Evolutionary conservation across 2,888 invertebrate genomes (phyloP), one percentile per base, ranked within the genome.

Genomic region (Heliothis peltigera): DNA sequence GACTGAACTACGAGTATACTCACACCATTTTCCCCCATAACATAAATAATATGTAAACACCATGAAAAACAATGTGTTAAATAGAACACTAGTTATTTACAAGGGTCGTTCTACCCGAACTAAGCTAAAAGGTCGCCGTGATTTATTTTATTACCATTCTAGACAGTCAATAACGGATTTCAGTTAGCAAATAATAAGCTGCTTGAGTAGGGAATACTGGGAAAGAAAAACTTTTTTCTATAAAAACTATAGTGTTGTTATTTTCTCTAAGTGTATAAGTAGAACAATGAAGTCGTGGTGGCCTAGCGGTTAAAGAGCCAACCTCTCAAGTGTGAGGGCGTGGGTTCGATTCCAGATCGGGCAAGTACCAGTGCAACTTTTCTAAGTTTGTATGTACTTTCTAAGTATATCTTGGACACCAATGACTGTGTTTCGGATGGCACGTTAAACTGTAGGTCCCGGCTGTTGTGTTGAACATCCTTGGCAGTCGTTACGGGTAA

Each of bases 81-180:
- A 39, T 7, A 49, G 39, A 39, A 32, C 48, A 28, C 46, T 35
- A 58, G 32, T 62, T 68, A 74, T 69, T 75, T 71, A 71, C 57
- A 56, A 46, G 48, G 53, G 53, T 62, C 56, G 75, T 68, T 61
- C 53, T 47, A 57, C 43, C 19, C 49, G 42, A 68, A 68, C 68
- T 68, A 61, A 43, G 49, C 75, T 74, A 61, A 71, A 57, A 69
- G 69, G 53, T 57, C 22, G 12, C 46, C 46, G 48, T 62, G 56
- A 75, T 46, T 57, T 71, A 71, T 68, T 43, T 57, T 19, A 43
- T 68, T 68, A 60, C 44, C 47, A 42, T 57, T 74, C 47, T 54
- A 74, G 75, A 57, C 49, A 71, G 75, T 62, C 61, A 68, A 74
- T 68, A 68, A 68, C 75, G 75, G 69, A 68, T 75, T 68, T 49